Percentiles rank a stretch among this genome's conserved stretches.
phyloP scores from a whole-genome alignment of 2,113 vertebrate genomes.

The Cinclus mexicanus region DNA sequence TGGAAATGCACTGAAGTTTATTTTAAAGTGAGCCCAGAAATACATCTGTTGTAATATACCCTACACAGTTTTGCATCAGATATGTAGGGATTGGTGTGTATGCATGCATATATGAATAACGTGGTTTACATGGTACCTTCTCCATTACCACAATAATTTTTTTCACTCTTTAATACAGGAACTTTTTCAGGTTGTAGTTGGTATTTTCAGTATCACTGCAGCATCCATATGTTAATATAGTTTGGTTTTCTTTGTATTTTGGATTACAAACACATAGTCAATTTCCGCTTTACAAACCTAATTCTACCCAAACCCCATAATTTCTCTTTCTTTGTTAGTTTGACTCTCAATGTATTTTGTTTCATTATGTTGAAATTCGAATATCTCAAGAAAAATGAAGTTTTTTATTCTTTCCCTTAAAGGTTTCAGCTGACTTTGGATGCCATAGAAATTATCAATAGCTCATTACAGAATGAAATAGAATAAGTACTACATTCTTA shows the following conservation, averaged over 20 bases:
- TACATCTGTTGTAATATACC: background rate
- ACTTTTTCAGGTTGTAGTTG: background rate
- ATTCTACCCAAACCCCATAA: background rate
- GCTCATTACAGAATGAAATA: background rate
- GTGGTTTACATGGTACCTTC: background rate
- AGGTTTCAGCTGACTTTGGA: background rate
- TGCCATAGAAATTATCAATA: background rate
- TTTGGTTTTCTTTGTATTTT: background rate
- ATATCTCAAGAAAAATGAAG: background rate
- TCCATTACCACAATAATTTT: background rate
- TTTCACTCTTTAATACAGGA: background rate
- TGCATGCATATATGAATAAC: background rate
- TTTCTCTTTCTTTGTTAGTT: background rate
- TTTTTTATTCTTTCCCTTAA: background rate
- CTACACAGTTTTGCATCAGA: background rate
- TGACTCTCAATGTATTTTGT: background rate
- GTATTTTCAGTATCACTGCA: background rate
- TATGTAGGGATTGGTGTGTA: background rate
- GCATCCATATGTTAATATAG: background rate
- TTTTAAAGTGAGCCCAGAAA: background rate
- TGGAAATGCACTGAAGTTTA: background rate
- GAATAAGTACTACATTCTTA: background rate
- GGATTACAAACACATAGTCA: background rate
- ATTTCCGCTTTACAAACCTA: background rate
- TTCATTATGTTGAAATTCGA: background rate